Conservation (phyloP, 1,140 invertebrate species). For the Drosophila kanapiae region DNA sequence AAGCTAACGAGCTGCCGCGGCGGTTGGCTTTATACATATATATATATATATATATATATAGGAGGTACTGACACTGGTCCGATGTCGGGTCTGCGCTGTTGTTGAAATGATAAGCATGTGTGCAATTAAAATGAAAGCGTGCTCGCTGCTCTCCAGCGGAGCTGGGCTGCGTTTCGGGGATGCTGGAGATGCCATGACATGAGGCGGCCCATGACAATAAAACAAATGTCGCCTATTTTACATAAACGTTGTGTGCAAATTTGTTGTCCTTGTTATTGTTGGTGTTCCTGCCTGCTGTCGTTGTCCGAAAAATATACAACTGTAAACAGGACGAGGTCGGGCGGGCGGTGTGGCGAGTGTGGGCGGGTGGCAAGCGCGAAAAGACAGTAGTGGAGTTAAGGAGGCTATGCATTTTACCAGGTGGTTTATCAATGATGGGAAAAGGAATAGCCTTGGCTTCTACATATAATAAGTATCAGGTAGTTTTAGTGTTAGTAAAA, state of each 20-base stretch:
- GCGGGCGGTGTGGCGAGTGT: neutral
- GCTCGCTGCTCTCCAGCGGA: conserved; percentile 51
- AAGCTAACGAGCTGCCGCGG: conserved; percentile 67
- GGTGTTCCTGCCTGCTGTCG: conserved; percentile 20
- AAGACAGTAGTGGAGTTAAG: conserved; percentile 10
- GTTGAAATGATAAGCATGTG: conserved; percentile 83
- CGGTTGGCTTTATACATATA: conserved; percentile 9
- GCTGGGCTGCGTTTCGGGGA: neutral
- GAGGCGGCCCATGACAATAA: conserved; percentile 70
- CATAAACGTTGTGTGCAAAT: conserved; percentile 79
- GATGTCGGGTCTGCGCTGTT: conserved; percentile 47
- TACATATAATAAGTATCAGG: neutral
- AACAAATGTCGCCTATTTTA: conserved; percentile 81
- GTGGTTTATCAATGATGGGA: neutral
- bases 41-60: conserved; percentile 5
- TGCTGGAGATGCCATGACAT: conserved; percentile 36
- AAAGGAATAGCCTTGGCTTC: neutral
- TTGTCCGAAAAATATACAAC: conserved; percentile 62
- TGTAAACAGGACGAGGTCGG: conserved; percentile 7
- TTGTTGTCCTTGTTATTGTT: conserved; percentile 63
- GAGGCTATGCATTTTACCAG: neutral
- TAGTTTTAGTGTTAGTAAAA: neutral
- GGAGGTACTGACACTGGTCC: conserved; percentile 6
- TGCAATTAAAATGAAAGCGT: conserved; percentile 83
- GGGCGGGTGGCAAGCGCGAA: neutral